Conservation (phyloP, 2,888 invertebrate genomes). For the Rhagophthalmus giganteus region DNA sequence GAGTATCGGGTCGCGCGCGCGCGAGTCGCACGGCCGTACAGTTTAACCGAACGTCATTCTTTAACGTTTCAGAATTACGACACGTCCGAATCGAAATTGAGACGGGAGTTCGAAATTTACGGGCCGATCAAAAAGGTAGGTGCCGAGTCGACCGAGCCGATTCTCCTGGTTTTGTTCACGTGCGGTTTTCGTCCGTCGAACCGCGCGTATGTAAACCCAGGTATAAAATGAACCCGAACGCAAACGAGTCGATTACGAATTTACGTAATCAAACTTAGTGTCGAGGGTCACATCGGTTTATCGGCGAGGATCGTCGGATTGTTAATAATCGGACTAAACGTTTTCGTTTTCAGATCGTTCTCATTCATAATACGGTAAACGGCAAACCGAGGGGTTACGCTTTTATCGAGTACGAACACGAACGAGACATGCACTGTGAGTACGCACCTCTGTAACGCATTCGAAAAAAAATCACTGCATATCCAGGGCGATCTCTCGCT, state of each 20-base stretch:
- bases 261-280: background rate
- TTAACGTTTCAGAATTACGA: constrained; percentile 97
- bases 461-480: too few relatives aligned
- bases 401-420: constrained; percentile 99
- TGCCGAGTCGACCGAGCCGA: constrained; percentile 5
- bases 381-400: constrained; percentile 98
- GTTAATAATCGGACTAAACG: too few relatives aligned
- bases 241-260: too few relatives aligned
- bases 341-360: constrained; percentile 81
- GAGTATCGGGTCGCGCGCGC: too few relatives aligned
- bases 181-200: constrained; percentile 13
- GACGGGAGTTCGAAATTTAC: constrained; percentile 97
- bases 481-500: too few relatives aligned
- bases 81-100: constrained; percentile 95
- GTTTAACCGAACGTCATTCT: too few relatives aligned
- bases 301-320: too few relatives aligned
- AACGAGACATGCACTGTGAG: constrained; percentile 99
- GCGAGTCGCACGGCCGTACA: too few relatives aligned
- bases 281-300: too few relatives aligned
- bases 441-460: constrained; percentile 52
- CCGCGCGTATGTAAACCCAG: constrained; percentile 33
- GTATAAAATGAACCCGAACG: constrained; percentile 21
- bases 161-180: constrained; percentile 36
- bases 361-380: constrained; percentile 83
- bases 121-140: constrained; percentile 90